A percentile compares a stretch with the other conserved stretches of the same genome.
phyloP scores from a whole-genome alignment of 1,140 invertebrate genomes.

The Drosophila mojavensis region DNA sequence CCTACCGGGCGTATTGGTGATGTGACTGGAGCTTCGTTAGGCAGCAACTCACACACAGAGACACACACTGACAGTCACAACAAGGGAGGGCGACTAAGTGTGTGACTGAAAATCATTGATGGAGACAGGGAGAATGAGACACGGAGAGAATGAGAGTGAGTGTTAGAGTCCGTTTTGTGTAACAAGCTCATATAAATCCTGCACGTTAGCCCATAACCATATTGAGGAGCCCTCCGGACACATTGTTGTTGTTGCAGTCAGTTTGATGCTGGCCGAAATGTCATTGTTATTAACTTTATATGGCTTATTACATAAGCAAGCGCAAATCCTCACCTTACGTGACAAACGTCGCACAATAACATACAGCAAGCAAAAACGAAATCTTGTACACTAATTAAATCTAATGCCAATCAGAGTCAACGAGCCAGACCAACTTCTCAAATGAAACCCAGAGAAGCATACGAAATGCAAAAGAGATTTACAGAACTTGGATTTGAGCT shows the following conservation, averaged over 20 bases:
- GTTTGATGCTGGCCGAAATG: constrained; percentile 57
- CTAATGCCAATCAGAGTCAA: constrained; percentile 19
- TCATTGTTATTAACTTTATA: constrained; percentile 82
- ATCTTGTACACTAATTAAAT: constrained; percentile 70
- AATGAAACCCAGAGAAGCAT: constrained; percentile 13
- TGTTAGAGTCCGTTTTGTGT: background rate
- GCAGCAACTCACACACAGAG: constrained; percentile 6
- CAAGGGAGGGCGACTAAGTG: background rate
- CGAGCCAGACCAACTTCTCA: constrained; percentile 10
- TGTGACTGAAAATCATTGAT: background rate
- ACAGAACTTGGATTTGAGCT: background rate
- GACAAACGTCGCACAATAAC: constrained; percentile 46
- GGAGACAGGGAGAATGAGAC: background rate
- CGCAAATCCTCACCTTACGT: constrained; percentile 72
- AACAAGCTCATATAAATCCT: constrained; percentile 71
- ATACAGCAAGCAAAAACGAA: background rate
- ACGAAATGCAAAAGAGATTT: constrained; percentile 3
- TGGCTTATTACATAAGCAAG: constrained; percentile 79
- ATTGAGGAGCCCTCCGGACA: constrained; percentile 50
- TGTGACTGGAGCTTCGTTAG: constrained; percentile 64
- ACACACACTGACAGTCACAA: background rate
- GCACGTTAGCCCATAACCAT: constrained; percentile 76
- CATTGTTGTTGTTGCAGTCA: constrained; percentile 23
- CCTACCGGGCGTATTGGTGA: constrained; percentile 75
- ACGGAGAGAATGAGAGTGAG: background rate